Percentiles rank a stretch among this genome's conserved stretches.
phyloP scores from a whole-genome alignment of 2,797 vertebrate species.

The Helostoma temminkii region DNA sequence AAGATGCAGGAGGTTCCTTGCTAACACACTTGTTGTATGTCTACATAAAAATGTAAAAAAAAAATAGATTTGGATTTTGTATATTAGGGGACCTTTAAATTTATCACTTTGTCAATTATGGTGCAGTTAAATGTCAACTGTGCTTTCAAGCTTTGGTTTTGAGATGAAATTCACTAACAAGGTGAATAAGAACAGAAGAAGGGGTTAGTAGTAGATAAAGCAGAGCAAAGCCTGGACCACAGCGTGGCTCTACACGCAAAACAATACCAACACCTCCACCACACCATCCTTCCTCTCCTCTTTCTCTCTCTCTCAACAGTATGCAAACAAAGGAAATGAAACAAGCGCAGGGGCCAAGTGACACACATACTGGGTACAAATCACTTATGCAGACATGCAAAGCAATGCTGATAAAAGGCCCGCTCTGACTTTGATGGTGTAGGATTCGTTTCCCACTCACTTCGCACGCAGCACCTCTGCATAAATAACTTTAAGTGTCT shows the following conservation, averaged over 20 bases:
- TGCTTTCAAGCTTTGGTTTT: not conserved
- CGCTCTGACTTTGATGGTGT: constrained; percentile 28
- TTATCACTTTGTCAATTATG: not conserved
- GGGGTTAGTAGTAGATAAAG: not conserved
- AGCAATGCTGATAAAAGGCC: constrained; percentile 16
- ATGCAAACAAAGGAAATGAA: constrained; percentile 51
- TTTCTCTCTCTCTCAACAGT: constrained; percentile 29
- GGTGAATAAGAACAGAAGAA: no score
- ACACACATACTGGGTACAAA: constrained; percentile 36
- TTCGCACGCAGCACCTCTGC: constrained; percentile 40
- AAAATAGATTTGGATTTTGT: no score
- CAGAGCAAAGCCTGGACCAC: not conserved
- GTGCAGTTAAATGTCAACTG: not conserved
- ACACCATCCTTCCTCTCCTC: constrained; percentile 18
- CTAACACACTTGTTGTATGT: no score
- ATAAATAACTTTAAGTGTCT: constrained; percentile 32
- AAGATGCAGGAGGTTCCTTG: no score
- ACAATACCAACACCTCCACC: constrained; percentile 23
- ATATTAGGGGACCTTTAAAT: no score
- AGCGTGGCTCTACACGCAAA: not conserved
- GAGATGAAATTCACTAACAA: not conserved
- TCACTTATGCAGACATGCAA: constrained; percentile 50
- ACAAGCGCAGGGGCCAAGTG: constrained; percentile 23
- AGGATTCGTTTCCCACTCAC: constrained; percentile 15
- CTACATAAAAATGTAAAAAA: no score